A percentile compares a stretch with the other conserved stretches of the same genome.
Conservation (phyloP, 2,888 invertebrate species). For the Brenthis hecate region DNA sequence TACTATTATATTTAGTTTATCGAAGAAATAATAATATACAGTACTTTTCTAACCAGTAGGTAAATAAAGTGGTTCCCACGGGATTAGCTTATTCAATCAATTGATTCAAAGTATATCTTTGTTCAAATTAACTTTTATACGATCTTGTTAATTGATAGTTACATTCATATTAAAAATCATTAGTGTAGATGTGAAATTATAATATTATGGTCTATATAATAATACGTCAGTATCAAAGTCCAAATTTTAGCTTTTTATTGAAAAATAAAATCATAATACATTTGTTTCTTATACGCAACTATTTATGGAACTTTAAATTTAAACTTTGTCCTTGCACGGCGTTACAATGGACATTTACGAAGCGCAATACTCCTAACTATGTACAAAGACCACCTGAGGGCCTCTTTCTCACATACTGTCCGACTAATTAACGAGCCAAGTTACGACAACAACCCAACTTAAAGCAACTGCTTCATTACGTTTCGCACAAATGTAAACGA, state of each 20-base stretch:
- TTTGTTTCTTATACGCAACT: conserved; percentile 28
- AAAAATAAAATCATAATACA: background rate
- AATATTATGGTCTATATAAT: too few species aligned
- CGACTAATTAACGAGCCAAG: conserved; percentile 35
- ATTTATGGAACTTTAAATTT: conserved; percentile 42
- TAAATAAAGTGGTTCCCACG: too few species aligned
- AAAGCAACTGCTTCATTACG: conserved; percentile 20
- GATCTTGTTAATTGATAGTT: too few species aligned
- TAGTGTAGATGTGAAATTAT: too few species aligned
- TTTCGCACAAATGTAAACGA: conserved; percentile 9
- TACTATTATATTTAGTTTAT: too few species aligned
- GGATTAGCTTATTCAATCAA: too few species aligned
- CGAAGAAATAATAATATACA: too few species aligned
- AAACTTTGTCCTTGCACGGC: conserved; percentile 42
- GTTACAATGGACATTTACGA: conserved; percentile 46
- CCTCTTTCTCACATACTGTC: conserved; percentile 28
- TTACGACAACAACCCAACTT: conserved; percentile 27
- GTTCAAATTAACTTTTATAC: too few species aligned
- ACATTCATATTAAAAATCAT: too few species aligned
- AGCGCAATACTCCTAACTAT: conserved; percentile 29
- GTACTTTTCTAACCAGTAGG: too few species aligned
- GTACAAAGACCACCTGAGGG: conserved; percentile 18
- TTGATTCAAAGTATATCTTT: too few species aligned
- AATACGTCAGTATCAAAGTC: too few species aligned
- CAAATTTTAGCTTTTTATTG: background rate